Evolutionary conservation across 2,113 vertebrate genomes (phyloP), one percentile per base, ranked within the genome.

Genomic region (Xiphorhynchus elegans): DNA sequence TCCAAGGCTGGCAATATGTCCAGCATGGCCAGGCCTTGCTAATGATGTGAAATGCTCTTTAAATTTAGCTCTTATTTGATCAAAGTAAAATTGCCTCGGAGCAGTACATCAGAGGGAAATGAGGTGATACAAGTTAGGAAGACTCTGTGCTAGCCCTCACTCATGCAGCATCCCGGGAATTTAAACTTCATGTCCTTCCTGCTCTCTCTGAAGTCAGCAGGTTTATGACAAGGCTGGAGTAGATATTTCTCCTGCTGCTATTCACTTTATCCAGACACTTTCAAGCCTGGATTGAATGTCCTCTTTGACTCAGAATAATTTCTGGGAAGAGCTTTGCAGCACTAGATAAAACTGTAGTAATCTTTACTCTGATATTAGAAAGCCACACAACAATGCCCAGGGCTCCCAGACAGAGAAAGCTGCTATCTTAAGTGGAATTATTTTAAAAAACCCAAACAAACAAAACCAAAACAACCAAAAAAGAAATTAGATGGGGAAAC

Each of bases 1-100:
- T 63, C 40, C 60, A 39, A 8, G 9, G 24, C 58, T 0, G 0
- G 29, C n/a, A 69, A 17, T 50, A 13, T 5, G 50, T 69, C 46
- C 60, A 31, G 80, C 17, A 7, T 7, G 31, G n/a, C 70, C 40
- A 47, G 53, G 20, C 19, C n/a, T 84, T 42, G 44, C 17, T 68
- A 18, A 11, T 17, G 13, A 53, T 49, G 17, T 39, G 8, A 69
- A 11, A 55, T 52, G 29, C 9, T 3, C 23, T 92, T 70, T 23
- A 42, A 80, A 90, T 23, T 72, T 56, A 60, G 40, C 50, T 92
- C 55, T 47, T 46, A 69, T 69, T 84, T 77, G 68, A 63, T 68
- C 24, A 73, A 82, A 69, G 31, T 40, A 39, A 35, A 79, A 81
- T 25, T 60, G 26, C 23, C 20, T 60, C 59, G 37, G 20, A 37